Conservation (phyloP, 2,797 vertebrate species). For the Vespertilio murinus region DNA sequence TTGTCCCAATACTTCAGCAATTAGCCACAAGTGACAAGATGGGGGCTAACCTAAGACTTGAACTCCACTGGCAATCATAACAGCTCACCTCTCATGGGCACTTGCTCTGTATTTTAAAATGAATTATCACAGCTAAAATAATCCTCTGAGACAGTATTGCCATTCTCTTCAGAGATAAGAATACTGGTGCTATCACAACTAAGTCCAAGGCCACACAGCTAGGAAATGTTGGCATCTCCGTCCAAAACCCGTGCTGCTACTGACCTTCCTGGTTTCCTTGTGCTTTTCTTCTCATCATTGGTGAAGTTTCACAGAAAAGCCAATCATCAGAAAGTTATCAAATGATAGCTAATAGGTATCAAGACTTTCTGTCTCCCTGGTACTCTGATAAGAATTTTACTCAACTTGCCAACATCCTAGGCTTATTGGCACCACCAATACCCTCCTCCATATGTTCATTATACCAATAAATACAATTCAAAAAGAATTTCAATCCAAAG, state of each 20-base stretch:
- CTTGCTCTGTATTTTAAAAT: neutral
- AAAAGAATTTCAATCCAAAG: conserved; percentile 16
- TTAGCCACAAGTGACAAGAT: neutral
- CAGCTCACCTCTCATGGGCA: neutral
- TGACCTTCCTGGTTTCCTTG: neutral
- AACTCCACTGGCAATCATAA: neutral
- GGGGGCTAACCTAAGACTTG: neutral
- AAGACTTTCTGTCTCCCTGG: neutral
- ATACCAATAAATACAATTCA: neutral
- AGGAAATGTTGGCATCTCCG: neutral
- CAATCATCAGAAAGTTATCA: neutral
- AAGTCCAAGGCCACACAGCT: neutral
- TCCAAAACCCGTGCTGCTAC: neutral
- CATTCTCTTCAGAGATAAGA: neutral
- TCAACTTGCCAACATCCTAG: neutral
- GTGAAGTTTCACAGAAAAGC: neutral
- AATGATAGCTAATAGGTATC: neutral
- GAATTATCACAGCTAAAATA: neutral
- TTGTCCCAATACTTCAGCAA: neutral
- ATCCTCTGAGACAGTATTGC: neutral
- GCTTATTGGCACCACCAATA: neutral
- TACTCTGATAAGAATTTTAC: neutral
- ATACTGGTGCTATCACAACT: neutral
- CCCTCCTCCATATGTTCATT: neutral
- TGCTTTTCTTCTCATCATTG: neutral